A percentile compares a stretch with the other conserved stretches of the same genome.
These are phyloP conservation scores for Bos indicus DNA, from an alignment of 2,113 vertebrate species.

Conservation along the genomic window DNA sequence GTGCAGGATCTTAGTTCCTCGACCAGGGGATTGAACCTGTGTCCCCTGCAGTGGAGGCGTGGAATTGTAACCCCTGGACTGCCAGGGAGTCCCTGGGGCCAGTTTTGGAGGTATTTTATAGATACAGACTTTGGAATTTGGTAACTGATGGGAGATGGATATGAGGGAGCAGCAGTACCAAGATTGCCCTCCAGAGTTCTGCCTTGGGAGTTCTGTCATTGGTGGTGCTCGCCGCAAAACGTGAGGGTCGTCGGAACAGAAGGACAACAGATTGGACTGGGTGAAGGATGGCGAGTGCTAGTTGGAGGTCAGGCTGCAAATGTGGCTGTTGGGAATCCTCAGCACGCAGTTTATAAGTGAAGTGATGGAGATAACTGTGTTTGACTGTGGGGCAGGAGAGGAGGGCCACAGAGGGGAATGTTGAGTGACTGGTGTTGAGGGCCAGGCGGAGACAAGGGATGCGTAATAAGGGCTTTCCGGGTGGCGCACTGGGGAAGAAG, in stretches of 20 bases:
- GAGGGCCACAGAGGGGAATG: not conserved
- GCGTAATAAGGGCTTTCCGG: not conserved
- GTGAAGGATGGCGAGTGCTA: not conserved
- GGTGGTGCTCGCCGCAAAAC: not conserved
- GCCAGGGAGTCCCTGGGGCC: not conserved
- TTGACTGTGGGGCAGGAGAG: not conserved
- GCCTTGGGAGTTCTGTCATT: not conserved
- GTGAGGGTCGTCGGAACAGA: no score
- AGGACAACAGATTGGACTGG: not conserved
- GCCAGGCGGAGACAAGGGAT: no score
- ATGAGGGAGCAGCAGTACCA: not conserved
- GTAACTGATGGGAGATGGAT: not conserved
- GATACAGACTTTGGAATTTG: not conserved
- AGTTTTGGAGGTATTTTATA: not conserved
- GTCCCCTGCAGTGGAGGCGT: not conserved
- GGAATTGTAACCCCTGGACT: not conserved
- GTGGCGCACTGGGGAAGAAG: not conserved
- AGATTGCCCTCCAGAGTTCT: not conserved
- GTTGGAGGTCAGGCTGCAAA: not conserved
- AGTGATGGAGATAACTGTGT: not conserved
- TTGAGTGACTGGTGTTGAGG: not conserved
- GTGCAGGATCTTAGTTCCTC: not conserved
- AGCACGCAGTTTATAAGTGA: not conserved
- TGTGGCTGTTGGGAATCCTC: not conserved
- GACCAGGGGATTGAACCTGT: not conserved